phyloP scores from a whole-genome alignment of 2,113 vertebrate genomes.

The Otis tarda region DNA sequence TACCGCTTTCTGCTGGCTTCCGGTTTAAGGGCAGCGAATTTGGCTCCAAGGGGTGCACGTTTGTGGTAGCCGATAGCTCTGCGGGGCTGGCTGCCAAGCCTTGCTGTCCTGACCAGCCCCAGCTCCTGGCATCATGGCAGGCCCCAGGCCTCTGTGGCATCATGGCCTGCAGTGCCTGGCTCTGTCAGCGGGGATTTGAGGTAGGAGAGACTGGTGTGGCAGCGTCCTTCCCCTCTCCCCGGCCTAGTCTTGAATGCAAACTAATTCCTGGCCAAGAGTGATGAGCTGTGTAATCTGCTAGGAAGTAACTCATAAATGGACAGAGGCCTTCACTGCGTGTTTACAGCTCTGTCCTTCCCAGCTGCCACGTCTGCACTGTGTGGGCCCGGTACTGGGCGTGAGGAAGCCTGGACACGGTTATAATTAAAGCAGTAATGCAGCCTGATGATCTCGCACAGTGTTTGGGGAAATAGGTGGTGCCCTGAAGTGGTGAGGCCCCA shows the following conservation, averaged over 20 bases:
- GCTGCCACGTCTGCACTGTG: accelerated
- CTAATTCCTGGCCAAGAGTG: neutral
- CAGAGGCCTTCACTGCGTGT: neutral
- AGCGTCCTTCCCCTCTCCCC: neutral
- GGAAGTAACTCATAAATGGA: neutral
- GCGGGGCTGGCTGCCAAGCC: neutral
- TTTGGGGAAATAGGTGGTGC: neutral
- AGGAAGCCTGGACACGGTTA: neutral
- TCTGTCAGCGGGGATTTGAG: neutral
- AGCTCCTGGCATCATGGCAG: neutral
- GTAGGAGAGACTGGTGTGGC: neutral
- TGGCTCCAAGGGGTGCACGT: neutral
- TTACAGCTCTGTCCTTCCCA: neutral
- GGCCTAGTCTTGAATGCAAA: neutral
- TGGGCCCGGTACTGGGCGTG: neutral
- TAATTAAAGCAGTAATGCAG: neutral
- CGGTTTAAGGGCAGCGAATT: neutral
- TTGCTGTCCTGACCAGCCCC: neutral
- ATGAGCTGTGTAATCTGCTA: neutral
- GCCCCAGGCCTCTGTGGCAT: neutral
- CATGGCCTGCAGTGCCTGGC: neutral
- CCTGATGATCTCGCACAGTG: neutral
- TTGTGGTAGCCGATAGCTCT: neutral
- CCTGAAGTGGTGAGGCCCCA: neutral
- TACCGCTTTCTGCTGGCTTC: neutral